phyloP scores from a whole-genome alignment of 2,113 vertebrate species.

The Uropsilus gracilis region DNA sequence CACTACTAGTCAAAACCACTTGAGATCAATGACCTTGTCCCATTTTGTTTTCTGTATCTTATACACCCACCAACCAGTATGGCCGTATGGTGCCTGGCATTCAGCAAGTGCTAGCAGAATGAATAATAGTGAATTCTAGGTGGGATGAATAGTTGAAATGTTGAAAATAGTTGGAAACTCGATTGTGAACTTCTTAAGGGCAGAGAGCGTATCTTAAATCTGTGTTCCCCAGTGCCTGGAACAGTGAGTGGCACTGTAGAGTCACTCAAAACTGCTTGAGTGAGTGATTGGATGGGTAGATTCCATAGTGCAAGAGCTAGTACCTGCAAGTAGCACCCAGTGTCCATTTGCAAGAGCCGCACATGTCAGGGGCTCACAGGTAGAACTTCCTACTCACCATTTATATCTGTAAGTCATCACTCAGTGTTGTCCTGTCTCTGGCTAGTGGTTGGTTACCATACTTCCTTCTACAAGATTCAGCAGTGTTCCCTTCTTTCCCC shows the following conservation, averaged over 20 bases:
- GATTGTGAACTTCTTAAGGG: background rate
- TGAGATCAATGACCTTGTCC: background rate
- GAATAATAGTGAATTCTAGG: background rate
- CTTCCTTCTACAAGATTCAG: background rate
- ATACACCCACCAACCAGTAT: background rate
- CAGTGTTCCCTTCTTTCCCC: background rate
- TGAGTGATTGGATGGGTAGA: background rate
- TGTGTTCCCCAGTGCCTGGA: background rate
- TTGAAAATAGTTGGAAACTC: background rate
- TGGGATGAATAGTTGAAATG: background rate
- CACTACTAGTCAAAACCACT: background rate
- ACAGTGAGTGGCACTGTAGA: background rate
- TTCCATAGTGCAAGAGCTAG: background rate
- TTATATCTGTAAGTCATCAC: background rate
- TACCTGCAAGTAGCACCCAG: background rate
- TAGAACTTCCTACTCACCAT: background rate
- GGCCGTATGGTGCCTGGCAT: background rate
- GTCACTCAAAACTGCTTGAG: background rate
- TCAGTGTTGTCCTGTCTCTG: background rate
- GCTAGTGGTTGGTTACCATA: background rate
- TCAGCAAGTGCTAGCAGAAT: background rate
- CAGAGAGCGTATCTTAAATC: background rate
- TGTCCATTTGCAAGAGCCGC: background rate
- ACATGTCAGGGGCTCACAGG: background rate
- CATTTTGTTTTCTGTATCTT: conserved; percentile 1